Evolutionary conservation across 2,113 vertebrate species (phyloP).

Genomic region (Dendropsophus ebraccatus): DNA sequence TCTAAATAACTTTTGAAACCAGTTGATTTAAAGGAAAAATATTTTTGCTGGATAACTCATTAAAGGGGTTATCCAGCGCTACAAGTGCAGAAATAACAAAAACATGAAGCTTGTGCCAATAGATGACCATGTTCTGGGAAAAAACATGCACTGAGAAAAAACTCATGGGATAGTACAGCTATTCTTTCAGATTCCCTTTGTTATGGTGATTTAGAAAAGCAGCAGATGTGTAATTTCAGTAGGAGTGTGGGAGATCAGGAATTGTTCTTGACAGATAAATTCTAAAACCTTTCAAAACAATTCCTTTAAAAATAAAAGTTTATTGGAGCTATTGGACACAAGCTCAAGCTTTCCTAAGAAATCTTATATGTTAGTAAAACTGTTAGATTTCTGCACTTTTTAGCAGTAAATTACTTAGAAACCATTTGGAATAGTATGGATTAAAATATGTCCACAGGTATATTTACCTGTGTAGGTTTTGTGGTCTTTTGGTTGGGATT

Average conservation of each 20-base stretch:
- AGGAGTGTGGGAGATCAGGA: conserved; percentile 1
- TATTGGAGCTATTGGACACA: not conserved
- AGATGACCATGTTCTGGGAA: not conserved
- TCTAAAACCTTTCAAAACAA: conserved; percentile 31
- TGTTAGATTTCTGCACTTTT: too few relatives aligned
- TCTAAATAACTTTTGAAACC: too few relatives aligned
- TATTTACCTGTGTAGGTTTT: too few relatives aligned
- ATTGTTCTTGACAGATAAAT: conserved; percentile 28
- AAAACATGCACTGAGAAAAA: not conserved
- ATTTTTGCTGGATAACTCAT: too few relatives aligned
- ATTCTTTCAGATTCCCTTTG: conserved; percentile 14
- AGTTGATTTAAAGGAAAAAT: too few relatives aligned
- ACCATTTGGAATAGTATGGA: too few relatives aligned
- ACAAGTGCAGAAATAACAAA: too few relatives aligned
- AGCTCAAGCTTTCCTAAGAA: not conserved
- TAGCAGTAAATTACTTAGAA: too few relatives aligned
- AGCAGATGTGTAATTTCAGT: conserved; percentile 26
- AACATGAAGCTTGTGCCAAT: not conserved
- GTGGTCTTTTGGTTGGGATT: too few relatives aligned
- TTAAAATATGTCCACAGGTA: too few relatives aligned
- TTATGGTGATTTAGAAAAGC: conserved; percentile 39
- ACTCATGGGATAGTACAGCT: not conserved
- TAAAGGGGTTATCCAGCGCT: too few relatives aligned
- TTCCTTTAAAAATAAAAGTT: conserved; percentile 9
- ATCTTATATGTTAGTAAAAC: too few relatives aligned